Conservation (phyloP, 2,797 vertebrate genomes). For the Muscicapa comitata region DNA sequence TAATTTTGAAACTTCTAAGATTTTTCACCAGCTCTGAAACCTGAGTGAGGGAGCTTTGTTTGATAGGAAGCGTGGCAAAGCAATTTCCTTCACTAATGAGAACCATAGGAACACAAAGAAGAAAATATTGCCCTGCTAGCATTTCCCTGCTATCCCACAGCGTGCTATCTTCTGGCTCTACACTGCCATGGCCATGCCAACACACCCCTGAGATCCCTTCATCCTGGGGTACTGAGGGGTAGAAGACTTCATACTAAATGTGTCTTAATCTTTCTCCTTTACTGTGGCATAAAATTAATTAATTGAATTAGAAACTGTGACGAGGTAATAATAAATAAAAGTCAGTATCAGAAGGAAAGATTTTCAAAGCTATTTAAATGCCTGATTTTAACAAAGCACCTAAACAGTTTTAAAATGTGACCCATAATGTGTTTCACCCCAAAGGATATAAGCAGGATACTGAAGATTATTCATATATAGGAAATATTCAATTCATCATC, state of each 20-base stretch:
- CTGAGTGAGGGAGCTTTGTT: background rate
- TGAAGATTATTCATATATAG: conserved; percentile 38
- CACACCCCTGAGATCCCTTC: background rate
- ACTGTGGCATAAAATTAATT: background rate
- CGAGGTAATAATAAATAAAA: conserved; percentile 10
- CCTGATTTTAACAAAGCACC: background rate
- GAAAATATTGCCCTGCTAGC: background rate
- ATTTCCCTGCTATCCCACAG: background rate
- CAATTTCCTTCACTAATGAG: background rate
- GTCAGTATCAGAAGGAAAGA: background rate
- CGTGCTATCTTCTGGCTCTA: background rate
- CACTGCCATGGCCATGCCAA: background rate
- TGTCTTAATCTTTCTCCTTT: background rate
- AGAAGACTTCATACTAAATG: background rate
- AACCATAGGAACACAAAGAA: background rate
- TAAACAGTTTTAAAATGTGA: conserved; percentile 36
- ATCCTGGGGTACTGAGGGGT: background rate
- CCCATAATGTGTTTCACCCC: conserved; percentile 17
- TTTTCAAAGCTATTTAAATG: conserved; percentile 1
- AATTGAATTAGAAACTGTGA: conserved; percentile 6
- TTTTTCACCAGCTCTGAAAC: background rate
- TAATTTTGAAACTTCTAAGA: background rate
- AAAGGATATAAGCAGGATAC: conserved; percentile 45
- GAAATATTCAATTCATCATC: conserved; percentile 48
- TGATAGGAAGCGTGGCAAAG: background rate